Base-by-base conservation (phyloP, 2,888 invertebrate species). In the Ichneumoninae sp. region DNA sequence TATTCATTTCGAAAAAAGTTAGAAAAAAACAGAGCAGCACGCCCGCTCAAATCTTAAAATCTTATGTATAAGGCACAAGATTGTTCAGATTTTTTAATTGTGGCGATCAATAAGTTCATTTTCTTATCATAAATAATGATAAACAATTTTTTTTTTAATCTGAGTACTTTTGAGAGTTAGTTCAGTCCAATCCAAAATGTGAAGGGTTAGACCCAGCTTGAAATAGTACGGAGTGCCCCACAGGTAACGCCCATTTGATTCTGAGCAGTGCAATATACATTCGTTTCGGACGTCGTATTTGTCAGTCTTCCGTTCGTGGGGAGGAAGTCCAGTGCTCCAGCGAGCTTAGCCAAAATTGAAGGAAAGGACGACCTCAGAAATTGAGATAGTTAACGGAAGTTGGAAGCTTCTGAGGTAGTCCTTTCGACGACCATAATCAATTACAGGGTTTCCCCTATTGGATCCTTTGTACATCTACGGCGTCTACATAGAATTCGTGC, bases 371-470 rank as follows among this genome's bases (percentile, higher is more conserved):
- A 54, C 4, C 22, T 19, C 36, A 19, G 57, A 26, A 40, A 10
- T 73, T 36, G 16, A 57, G 54, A 19, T 54, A 22, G 10, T 57
- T 30, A 2, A 4, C 16, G 13, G n/a, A 10, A 63, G 54, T 22
- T 26, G 6, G 44, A 36, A 74, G 74, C n/a, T 74, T 74, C 10
- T 30, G 44, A 13, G 13, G n/a, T 54, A 13, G 26, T 52, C 30
- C 54, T 76, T 76, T 70, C 26, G 40, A 70, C 75, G 63, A 44
- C 52, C 30, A 57, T 44, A 68, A 44, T 63, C 81, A 54, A 81
- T 76, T 70, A 63, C 63, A 36, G 26, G 52, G 57, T 77, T 63
- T 65, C 30, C 26, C 63, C 26, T 50, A n/a, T 10, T 47, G 33
- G 13, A 47, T 47, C 47, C 30, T 13, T 16, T 66, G 50, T 63